Percentiles rank a stretch among this genome's conserved stretches.
Evolutionary conservation across 2,888 invertebrate genomes (phyloP).

Genomic region (Orthonychiurus folsomi): DNA sequence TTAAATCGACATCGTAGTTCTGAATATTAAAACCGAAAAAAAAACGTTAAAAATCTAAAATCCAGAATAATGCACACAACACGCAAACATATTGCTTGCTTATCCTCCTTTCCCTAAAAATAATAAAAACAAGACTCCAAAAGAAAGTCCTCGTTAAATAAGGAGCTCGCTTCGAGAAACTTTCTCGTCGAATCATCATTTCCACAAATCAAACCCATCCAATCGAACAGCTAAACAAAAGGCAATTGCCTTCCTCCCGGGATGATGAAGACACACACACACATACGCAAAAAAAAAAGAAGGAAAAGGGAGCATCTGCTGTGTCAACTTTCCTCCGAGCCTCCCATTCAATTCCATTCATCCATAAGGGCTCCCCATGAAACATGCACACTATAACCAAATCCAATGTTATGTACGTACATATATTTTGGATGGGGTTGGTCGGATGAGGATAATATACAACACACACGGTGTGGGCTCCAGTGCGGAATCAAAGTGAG

Average conservation of each 20-base stretch:
- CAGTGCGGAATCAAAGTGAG: constrained; percentile 5
- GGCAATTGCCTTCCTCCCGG: neutral
- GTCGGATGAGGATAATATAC: neutral
- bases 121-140: neutral
- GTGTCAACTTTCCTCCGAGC: neutral
- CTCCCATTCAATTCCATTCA: too few relatives aligned
- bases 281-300: too few relatives aligned
- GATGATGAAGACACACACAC: neutral
- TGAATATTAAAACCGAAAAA: too few relatives aligned
- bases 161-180: too few relatives aligned
- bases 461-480: too few relatives aligned
- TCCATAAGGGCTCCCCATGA: neutral
- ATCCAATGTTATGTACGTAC: too few relatives aligned
- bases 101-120: too few relatives aligned
- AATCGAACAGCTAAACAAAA: neutral
- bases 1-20: too few relatives aligned
- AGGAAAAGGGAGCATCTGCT: constrained; percentile 1
- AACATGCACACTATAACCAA: neutral
- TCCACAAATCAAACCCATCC: neutral
- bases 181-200: neutral
- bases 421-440: neutral
- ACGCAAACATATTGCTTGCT: too few relatives aligned
- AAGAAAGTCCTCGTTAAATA: neutral
- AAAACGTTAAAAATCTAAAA: too few relatives aligned
- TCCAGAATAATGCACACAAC: too few relatives aligned